phyloP scores from a whole-genome alignment of 1,140 invertebrate species.

The Drosophila mojavensis region DNA sequence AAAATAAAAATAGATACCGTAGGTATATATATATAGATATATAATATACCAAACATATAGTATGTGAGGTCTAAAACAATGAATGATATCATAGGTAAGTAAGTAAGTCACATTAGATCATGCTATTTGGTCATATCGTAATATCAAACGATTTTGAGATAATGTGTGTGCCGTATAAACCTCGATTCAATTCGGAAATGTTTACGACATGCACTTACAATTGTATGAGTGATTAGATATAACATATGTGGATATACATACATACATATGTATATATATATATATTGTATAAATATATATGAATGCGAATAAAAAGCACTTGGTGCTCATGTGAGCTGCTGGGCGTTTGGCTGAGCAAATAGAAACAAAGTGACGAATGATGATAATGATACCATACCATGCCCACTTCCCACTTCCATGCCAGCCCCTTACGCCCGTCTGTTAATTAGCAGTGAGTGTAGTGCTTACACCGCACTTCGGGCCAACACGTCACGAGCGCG shows the following conservation, averaged over 20 bases:
- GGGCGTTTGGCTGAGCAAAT: slow-evolving; percentile 39
- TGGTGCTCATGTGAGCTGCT: slow-evolving; percentile 62
- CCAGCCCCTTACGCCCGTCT: background rate
- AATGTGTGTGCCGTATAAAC: slow-evolving; percentile 26
- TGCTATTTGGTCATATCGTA: background rate
- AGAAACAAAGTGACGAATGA: slow-evolving; percentile 59
- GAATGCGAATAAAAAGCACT: slow-evolving; percentile 57
- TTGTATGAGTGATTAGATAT: slow-evolving; percentile 35
- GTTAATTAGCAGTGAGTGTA: slow-evolving; percentile 35
- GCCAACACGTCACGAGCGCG: slow-evolving; percentile 39
- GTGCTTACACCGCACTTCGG: slow-evolving; percentile 16
- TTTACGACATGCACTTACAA: slow-evolving; percentile 31
- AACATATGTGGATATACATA: background rate
- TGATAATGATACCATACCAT: slow-evolving; percentile 41
- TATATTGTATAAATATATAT: no score
- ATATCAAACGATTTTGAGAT: background rate
- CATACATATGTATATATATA: background rate
- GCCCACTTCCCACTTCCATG: slow-evolving; percentile 14
- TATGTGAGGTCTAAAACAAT: background rate
- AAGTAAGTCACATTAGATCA: background rate
- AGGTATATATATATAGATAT: no score
- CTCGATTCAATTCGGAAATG: slow-evolving; percentile 25
- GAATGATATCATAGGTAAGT: background rate
- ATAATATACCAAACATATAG: background rate
- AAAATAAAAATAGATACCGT: no score